These are phyloP conservation scores for Carterocephalus palaemon DNA, from an alignment of 2,888 invertebrate genomes.

Conservation along the genomic window DNA sequence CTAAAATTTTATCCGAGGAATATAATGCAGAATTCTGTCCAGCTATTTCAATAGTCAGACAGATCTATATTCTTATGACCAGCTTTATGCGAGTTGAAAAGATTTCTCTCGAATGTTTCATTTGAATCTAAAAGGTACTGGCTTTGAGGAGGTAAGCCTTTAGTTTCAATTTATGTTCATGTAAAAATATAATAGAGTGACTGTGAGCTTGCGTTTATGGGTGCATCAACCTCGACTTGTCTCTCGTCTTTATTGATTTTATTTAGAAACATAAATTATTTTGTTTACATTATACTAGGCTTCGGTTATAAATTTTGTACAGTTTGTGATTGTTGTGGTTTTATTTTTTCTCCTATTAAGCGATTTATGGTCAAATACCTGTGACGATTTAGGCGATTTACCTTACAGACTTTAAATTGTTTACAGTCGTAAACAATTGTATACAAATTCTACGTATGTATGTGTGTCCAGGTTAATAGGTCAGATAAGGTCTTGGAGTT, in stretches of 20 bases:
- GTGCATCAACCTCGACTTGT: slow-evolving; percentile 35
- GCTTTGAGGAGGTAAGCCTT: slow-evolving; percentile 27
- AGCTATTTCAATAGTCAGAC: slow-evolving; percentile 19
- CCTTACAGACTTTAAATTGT: too few relatives aligned
- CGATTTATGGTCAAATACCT: slow-evolving; percentile 9
- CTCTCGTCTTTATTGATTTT: slow-evolving; percentile 32
- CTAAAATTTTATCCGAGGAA: slow-evolving; percentile 21
- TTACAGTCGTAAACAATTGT: too few relatives aligned
- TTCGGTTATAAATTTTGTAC: slow-evolving; percentile 12
- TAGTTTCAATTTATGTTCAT: slow-evolving; percentile 33
- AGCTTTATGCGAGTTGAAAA: slow-evolving; percentile 22
- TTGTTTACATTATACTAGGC: slow-evolving; percentile 28
- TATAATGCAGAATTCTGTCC: slow-evolving; percentile 22
- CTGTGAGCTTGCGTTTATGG: slow-evolving; percentile 35
- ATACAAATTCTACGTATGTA: too few relatives aligned
- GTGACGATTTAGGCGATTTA: slow-evolving; percentile 9
- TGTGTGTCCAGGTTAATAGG: too few relatives aligned
- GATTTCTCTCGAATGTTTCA: slow-evolving; percentile 27
- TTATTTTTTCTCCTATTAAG: slow-evolving; percentile 13
- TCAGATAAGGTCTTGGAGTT: too few relatives aligned
- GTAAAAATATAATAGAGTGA: slow-evolving; percentile 35
- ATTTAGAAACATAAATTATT: slow-evolving; percentile 34
- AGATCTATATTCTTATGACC: slow-evolving; percentile 18
- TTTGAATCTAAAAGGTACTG: slow-evolving; percentile 30
- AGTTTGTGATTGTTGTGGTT: slow-evolving; percentile 6